Evolutionary conservation across 2,888 invertebrate species (phyloP), one percentile per base, ranked within the genome.

Genomic region (Cecidostiba fungosa): DNA sequence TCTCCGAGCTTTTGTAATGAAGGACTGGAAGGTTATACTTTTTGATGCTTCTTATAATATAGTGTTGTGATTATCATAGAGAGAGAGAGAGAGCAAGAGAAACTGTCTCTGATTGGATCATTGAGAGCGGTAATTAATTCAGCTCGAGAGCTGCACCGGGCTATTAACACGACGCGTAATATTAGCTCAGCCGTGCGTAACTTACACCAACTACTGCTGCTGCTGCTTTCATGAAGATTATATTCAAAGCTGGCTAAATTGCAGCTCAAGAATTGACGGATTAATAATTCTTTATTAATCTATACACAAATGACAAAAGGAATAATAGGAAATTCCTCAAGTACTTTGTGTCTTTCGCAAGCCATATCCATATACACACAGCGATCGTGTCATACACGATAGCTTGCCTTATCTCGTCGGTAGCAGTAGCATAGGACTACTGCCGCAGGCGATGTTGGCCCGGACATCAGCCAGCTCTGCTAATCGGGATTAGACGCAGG

Each of bases 391-490:
- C 19, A 12, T 26, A 81, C 81, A 62, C 73, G 59, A 73, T 73
- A 59, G 32, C 39, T 50, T 50, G 54, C 77, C 82, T 77, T 82
- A 76, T 82, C 82, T 76, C 32, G n/a, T 47, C 26, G 16, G 62
- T 26, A 32, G 39, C 74, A 82, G 81, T 19, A 6, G 54, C n/a
- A 59, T 19, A 59, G 72, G 59, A 59, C 78, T 47, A 43, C 0
- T 16, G 69, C 19, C n/a, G 10, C 66, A 29, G 29, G 66, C 66
- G n/a, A n/a, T 29, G 29, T 26, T 66, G 47, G 19, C 54, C 29
- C 36, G 62, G 39, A 39, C 77, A 62, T 47, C 50, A 26, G 29
- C 66, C 23, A 66, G 29, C 29, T 47, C 43, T 39, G 8, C 70
- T 79, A 70, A 80, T 32, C 32, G 50, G 23, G 79, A 79, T 72